A percentile compares a stretch with the other conserved stretches of the same genome.
These are phyloP conservation scores for Parazoanthus atlanticus DNA, from an alignment of 92 coral and sea anemone species.

Conservation along the genomic window DNA sequence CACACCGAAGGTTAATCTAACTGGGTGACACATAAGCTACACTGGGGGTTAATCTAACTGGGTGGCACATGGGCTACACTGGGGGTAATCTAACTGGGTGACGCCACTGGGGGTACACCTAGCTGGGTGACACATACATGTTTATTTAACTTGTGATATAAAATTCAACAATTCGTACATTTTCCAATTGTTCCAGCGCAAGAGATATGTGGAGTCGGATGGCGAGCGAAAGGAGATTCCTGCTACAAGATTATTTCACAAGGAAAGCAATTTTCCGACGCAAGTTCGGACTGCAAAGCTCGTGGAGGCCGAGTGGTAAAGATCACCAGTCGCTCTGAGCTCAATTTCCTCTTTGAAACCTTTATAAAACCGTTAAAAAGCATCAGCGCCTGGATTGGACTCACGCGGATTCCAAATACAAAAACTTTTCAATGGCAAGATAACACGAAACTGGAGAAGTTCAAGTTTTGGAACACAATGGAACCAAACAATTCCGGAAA, in stretches of 20 bases:
- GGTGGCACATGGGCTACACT: no score
- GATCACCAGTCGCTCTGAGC: slow-evolving; percentile 48
- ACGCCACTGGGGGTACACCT: background rate
- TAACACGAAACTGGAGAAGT: slow-evolving; percentile 5
- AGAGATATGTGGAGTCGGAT: slow-evolving; percentile 67
- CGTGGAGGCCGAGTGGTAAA: slow-evolving; percentile 52
- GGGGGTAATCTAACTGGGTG: background rate
- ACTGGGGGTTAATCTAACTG: no score
- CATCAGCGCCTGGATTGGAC: slow-evolving; percentile 65
- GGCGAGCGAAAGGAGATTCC: slow-evolving; percentile 56
- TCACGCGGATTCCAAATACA: slow-evolving; percentile 30
- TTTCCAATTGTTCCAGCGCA: slow-evolving; percentile 37
- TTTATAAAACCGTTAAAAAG: slow-evolving; percentile 62
- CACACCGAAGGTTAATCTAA: no score
- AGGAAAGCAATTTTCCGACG: slow-evolving; percentile 42
- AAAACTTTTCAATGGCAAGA: slow-evolving; percentile 30
- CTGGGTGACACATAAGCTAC: no score
- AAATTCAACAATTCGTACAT: background rate
- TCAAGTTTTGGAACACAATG: slow-evolving; percentile 46
- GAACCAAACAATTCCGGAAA: slow-evolving; percentile 57
- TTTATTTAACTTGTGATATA: background rate
- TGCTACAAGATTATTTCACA: slow-evolving; percentile 67
- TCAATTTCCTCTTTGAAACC: slow-evolving; percentile 54
- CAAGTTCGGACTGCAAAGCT: slow-evolving; percentile 51
- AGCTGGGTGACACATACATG: background rate